Percentiles rank a stretch among this genome's conserved stretches.
These are phyloP conservation scores for Tenthredo distinguenda DNA, from an alignment of 2,888 invertebrate genomes.

Conservation along the genomic window DNA sequence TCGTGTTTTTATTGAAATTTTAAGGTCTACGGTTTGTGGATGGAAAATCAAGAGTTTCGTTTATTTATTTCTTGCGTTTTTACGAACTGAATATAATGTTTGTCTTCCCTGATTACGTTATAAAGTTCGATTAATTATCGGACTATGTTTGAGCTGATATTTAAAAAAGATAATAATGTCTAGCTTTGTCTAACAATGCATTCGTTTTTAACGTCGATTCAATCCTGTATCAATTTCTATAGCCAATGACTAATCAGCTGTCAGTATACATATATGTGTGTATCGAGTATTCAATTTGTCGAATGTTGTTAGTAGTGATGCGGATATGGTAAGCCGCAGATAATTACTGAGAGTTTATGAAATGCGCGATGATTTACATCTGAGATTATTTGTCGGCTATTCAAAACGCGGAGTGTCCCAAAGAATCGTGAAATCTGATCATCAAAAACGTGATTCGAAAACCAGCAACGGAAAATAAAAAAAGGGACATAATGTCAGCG, in stretches of 20 bases:
- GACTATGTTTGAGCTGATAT: neutral
- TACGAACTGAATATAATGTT: too few relatives aligned
- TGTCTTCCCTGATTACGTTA: neutral
- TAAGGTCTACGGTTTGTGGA: too few relatives aligned
- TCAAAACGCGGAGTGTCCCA: neutral
- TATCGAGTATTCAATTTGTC: neutral
- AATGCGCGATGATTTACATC: neutral
- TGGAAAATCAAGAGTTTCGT: too few relatives aligned
- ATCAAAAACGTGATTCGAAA: neutral
- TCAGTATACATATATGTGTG: neutral
- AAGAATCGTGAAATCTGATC: neutral
- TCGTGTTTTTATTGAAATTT: too few relatives aligned
- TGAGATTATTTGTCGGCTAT: neutral
- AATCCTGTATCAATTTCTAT: neutral
- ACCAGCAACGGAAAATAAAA: neutral
- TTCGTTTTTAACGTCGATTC: neutral
- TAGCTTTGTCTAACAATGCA: neutral
- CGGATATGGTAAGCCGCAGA: neutral
- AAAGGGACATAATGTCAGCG: slow-evolving; percentile 4
- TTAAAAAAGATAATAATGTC: neutral
- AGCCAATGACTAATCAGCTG: slow-evolving; percentile 22
- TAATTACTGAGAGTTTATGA: neutral
- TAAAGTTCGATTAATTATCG: neutral
- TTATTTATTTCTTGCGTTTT: too few relatives aligned
- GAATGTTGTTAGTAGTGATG: neutral